phyloP scores from a whole-genome alignment of 2,888 invertebrate genomes.

The Orchesellides sinensis region DNA sequence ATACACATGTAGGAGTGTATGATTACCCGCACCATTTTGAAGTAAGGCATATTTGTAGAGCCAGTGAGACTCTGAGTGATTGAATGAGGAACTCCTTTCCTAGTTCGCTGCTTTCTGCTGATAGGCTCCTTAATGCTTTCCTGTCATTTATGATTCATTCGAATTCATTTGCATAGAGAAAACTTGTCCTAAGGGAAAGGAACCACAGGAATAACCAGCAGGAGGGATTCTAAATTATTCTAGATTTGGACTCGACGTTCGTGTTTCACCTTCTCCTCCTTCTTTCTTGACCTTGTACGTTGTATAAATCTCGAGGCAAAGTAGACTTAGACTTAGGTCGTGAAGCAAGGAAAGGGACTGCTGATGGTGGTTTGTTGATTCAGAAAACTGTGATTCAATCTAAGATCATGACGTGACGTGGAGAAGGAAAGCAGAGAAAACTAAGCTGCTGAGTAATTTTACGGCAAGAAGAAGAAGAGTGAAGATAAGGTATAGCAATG shows the following conservation, averaged over 20 bases:
- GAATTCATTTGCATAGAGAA: constrained; percentile 67
- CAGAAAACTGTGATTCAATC: constrained; percentile 33
- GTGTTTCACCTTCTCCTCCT: not conserved
- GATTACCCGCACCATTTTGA: not conserved
- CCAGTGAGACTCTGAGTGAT: constrained; percentile 44
- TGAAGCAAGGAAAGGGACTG: too few relatives aligned
- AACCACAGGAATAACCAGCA: constrained; percentile 57
- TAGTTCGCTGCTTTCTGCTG: constrained; percentile 16
- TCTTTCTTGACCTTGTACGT: too few relatives aligned
- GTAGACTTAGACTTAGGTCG: not conserved
- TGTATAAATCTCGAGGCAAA: too few relatives aligned
- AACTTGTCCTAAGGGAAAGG: constrained; percentile 45
- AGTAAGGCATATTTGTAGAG: not conserved
- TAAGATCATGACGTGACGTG: constrained; percentile 32
- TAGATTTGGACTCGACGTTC: constrained; percentile 48
- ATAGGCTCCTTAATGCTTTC: constrained; percentile 50
- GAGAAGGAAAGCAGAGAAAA: not conserved
- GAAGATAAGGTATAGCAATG: not conserved
- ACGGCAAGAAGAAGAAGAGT: too few relatives aligned
- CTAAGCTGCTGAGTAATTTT: too few relatives aligned
- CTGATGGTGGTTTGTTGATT: constrained; percentile 35
- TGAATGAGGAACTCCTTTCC: constrained; percentile 34
- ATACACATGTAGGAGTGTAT: not conserved
- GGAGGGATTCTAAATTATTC: constrained; percentile 60
- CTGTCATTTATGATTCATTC: constrained; percentile 71